Base-by-base conservation (phyloP, 2,888 invertebrate species). In the Catocala nupta region DNA sequence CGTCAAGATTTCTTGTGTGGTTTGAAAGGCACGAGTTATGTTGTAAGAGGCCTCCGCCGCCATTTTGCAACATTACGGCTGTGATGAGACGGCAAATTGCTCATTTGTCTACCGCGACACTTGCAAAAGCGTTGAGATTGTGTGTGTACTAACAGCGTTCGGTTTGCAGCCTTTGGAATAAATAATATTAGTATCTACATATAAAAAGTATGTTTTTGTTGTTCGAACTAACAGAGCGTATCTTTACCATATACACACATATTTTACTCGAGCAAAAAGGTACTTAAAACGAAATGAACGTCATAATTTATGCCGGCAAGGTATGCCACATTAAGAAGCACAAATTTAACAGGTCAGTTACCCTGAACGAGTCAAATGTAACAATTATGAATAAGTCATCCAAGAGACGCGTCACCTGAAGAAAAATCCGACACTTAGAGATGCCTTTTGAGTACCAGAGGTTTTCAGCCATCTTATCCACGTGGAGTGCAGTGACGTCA, bases 41-140 rank as follows among this genome's bases (percentile, higher is more conserved):
- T 82, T 81, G 85, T 80, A 87, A 88, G 82, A 82, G 83, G 81
- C 81, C 78, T 73, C 75, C 75, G 81, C 72, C 71, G 77, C 68
- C 80, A 86, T 87, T 87, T 88, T 86, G 84, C 86, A 86, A 89
- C 89, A 89, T 89, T 86, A 89, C 84, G 80, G 71, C 81, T 80
- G 86, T 83, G 90, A 90, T 91, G 90, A 90, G 88, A 86, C 83
- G 87, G 84, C 82, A 90, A 91, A 90, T 90, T 90, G 88, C 88
- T 88, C 88, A 87, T 90, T 90, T 90, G 86, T 90, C 85, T 89
- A 81, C 84, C 80, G 81, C 82, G 87, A 85, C 85, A 88, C 85
- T 88, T 85, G 84, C 88, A 85, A 86, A 87, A 89, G 80, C 82
- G 72, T 75, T 61, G 68, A 73, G 73, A 78, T 77, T 78, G 61